Percentiles rank a stretch among this genome's conserved stretches.
Evolutionary conservation across 2,797 vertebrate species (phyloP).

Genomic region (Takifugu rubripes): DNA sequence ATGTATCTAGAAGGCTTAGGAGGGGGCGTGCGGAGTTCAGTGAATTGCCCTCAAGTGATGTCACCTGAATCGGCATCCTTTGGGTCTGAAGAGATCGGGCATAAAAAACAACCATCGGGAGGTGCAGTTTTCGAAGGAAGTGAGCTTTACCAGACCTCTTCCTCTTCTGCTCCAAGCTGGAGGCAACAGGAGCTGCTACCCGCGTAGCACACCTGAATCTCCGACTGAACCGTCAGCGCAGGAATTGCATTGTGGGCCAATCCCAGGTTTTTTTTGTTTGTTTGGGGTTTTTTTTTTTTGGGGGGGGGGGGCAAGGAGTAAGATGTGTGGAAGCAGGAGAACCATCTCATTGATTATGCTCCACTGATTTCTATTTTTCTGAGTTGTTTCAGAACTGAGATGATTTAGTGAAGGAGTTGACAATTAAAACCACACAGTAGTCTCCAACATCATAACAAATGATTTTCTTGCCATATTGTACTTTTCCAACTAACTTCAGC

Average conservation of each 20-base stretch:
- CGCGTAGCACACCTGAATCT: neutral
- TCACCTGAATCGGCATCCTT: neutral
- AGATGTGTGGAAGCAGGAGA: neutral
- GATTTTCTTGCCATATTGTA: no score
- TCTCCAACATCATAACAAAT: no score
- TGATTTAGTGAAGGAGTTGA: neutral
- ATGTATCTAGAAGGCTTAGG: neutral
- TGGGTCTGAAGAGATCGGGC: neutral
- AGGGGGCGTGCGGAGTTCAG: neutral
- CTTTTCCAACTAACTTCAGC: no score
- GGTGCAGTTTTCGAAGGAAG: neutral
- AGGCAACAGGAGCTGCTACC: neutral
- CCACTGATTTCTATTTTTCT: neutral
- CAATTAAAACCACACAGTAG: no score
- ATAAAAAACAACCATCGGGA: neutral
- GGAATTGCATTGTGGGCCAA: constrained; percentile 8
- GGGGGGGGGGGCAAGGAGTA: neutral
- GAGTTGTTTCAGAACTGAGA: neutral
- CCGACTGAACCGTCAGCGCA: neutral
- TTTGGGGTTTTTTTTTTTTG: no score
- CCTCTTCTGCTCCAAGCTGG: neutral
- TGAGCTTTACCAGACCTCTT: neutral
- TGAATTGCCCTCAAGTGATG: neutral
- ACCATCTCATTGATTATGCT: neutral
- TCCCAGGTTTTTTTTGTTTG: neutral